These are phyloP conservation scores for Biston betularia DNA, from an alignment of 2,888 invertebrate genomes.

Conservation along the genomic window DNA sequence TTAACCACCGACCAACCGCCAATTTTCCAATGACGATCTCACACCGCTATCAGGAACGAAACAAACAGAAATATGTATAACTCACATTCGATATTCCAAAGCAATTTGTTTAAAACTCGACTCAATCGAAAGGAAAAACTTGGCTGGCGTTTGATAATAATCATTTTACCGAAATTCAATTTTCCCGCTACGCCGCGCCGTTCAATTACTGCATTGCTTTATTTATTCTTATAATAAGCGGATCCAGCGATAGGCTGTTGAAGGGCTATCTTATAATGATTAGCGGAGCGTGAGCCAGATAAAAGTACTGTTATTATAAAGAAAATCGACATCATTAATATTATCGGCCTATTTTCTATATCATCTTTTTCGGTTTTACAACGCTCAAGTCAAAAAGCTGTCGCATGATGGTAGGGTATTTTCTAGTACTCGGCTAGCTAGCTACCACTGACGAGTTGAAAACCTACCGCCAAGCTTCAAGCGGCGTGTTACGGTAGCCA, in stretches of 20 bases:
- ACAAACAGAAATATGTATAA: slow-evolving; percentile 46
- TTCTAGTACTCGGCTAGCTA: too few species aligned
- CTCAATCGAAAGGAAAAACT: slow-evolving; percentile 53
- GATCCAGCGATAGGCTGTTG: slow-evolving; percentile 38
- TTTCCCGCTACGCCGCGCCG: slow-evolving; percentile 43
- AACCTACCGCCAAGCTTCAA: too few species aligned
- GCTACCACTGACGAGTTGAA: too few species aligned
- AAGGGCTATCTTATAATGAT: slow-evolving; percentile 40
- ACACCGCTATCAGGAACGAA: slow-evolving; percentile 50
- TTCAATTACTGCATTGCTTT: slow-evolving; percentile 46
- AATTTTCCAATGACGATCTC: slow-evolving; percentile 54
- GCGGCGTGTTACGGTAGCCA: too few species aligned
- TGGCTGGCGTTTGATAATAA: slow-evolving; percentile 51
- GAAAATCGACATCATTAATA: slow-evolving; percentile 4
- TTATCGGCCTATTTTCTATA: background rate
- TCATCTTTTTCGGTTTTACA: too few species aligned
- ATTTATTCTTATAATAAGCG: slow-evolving; percentile 44
- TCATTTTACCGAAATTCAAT: slow-evolving; percentile 54
- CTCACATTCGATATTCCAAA: slow-evolving; percentile 40
- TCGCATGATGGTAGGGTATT: too few species aligned
- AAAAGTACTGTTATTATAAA: slow-evolving; percentile 19
- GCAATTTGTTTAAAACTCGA: slow-evolving; percentile 55
- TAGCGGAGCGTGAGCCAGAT: slow-evolving; percentile 35
- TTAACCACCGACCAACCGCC: slow-evolving; percentile 54
- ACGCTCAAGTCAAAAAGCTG: too few species aligned